Percentiles rank a stretch among this genome's conserved stretches.
These are phyloP conservation scores for Agraylea sexmaculata DNA, from an alignment of 1,140 invertebrate genomes.

Conservation along the genomic window DNA sequence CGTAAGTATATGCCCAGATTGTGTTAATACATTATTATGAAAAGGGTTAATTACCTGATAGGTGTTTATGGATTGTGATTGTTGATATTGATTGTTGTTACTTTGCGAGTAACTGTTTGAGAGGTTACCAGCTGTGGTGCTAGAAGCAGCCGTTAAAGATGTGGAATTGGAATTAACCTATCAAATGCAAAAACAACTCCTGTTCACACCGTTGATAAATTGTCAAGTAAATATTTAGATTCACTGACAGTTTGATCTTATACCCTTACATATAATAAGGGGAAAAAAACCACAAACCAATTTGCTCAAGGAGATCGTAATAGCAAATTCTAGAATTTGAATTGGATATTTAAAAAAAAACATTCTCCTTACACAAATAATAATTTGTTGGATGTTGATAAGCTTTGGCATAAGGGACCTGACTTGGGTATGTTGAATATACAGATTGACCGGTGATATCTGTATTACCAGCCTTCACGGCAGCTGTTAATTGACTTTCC, in stretches of 20 bases:
- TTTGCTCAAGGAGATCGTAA: too few species aligned
- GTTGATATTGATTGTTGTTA: slow-evolving; percentile 20
- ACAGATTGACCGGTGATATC: slow-evolving; percentile 15
- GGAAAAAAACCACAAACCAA: too few species aligned
- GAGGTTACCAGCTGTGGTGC: slow-evolving; percentile 12
- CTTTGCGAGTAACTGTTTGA: slow-evolving; percentile 15
- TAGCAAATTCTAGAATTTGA: too few species aligned
- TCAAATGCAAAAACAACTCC: background rate
- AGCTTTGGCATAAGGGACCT: slow-evolving; percentile 7
- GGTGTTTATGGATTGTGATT: slow-evolving; percentile 16
- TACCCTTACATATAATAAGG: too few species aligned
- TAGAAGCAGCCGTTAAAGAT: slow-evolving; percentile 18
- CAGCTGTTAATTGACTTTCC: slow-evolving; percentile 30
- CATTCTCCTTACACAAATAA: too few species aligned
- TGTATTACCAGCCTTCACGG: slow-evolving; percentile 23
- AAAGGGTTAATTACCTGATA: slow-evolving; percentile 15
- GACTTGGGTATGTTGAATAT: slow-evolving; percentile 18
- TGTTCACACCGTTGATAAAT: background rate
- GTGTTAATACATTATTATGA: background rate
- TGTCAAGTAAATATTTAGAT: too few species aligned
- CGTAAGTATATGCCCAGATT: background rate
- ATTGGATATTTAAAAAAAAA: too few species aligned
- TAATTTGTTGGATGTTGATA: too few species aligned
- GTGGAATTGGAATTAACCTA: slow-evolving; percentile 19
- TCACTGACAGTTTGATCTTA: too few species aligned